Evolutionary conservation across 2,797 vertebrate species (phyloP).

Genomic region (Lepilemur ruficaudatus): DNA sequence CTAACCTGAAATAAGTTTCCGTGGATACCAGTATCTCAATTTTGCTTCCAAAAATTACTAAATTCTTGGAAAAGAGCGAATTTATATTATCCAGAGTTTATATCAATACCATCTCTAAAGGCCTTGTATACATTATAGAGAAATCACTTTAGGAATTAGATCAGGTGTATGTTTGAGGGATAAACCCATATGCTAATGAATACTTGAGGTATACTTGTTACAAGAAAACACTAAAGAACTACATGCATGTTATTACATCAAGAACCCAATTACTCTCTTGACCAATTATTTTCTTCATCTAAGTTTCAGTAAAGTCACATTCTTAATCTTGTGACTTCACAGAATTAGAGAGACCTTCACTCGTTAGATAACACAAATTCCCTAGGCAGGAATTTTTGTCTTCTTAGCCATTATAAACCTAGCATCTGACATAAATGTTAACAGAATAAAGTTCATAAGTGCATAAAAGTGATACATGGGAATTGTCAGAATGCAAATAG

Average conservation of each 20-base stretch:
- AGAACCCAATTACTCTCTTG: not conserved
- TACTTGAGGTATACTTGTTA: not conserved
- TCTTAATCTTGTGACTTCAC: constrained; percentile 1
- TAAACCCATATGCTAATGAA: not conserved
- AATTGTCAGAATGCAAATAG: not conserved
- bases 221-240: not conserved
- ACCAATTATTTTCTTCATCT: constrained; percentile 18
- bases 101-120: not conserved
- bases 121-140: not conserved
- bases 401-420: not conserved
- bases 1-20: constrained; percentile 32
- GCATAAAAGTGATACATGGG: not conserved
- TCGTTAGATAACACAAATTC: constrained; percentile 22
- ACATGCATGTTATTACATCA: not conserved
- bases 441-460: not conserved
- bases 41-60: constrained; percentile 12
- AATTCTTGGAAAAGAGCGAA: constrained; percentile 13
- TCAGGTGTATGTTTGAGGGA: not conserved
- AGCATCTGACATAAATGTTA: constrained; percentile 18
- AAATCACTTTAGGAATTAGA: constrained; percentile 34
- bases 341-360: not conserved
- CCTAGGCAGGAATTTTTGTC: not conserved
- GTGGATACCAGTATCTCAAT: not conserved
- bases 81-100: constrained; percentile 19
- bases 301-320: constrained; percentile 23